These are phyloP conservation scores for Keiferia lycopersicella DNA, from an alignment of 2,888 invertebrate species.

Conservation along the genomic window DNA sequence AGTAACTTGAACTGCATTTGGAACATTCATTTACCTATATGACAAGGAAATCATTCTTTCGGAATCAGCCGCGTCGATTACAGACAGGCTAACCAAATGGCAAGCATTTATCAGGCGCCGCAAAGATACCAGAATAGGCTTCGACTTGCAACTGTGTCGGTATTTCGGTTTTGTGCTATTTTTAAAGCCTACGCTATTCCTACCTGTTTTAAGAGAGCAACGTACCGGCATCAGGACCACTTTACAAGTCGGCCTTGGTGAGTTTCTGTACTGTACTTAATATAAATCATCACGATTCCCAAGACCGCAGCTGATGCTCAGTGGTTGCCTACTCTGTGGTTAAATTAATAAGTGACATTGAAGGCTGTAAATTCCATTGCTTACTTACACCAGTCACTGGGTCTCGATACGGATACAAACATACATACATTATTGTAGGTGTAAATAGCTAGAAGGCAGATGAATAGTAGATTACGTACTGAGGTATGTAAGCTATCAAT, in stretches of 20 bases:
- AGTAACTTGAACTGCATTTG: too few relatives aligned
- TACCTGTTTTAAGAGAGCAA: constrained; percentile 52
- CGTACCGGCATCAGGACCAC: constrained; percentile 46
- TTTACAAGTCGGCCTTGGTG: constrained; percentile 54
- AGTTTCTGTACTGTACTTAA: constrained; percentile 24
- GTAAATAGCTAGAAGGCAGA: too few relatives aligned
- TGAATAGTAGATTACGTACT: too few relatives aligned
- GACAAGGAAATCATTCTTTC: not conserved
- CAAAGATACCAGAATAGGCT: constrained; percentile 39
- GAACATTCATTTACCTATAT: not conserved
- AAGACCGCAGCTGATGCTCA: not conserved
- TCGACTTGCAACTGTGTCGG: constrained; percentile 35
- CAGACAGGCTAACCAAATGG: not conserved
- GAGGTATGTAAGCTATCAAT: too few relatives aligned
- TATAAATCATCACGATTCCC: constrained; percentile 25
- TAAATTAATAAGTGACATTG: constrained; percentile 20
- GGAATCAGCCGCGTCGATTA: not conserved
- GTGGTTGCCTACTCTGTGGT: constrained; percentile 14
- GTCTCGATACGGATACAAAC: not conserved
- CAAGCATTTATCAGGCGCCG: constrained; percentile 16
- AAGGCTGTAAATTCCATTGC: constrained; percentile 7
- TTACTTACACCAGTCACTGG: not conserved
- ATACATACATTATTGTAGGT: too few relatives aligned
- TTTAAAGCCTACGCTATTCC: constrained; percentile 53
- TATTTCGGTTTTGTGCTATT: constrained; percentile 48